Conservation (phyloP, 1,140 invertebrate genomes). For the Tetramorium parvispinum region DNA sequence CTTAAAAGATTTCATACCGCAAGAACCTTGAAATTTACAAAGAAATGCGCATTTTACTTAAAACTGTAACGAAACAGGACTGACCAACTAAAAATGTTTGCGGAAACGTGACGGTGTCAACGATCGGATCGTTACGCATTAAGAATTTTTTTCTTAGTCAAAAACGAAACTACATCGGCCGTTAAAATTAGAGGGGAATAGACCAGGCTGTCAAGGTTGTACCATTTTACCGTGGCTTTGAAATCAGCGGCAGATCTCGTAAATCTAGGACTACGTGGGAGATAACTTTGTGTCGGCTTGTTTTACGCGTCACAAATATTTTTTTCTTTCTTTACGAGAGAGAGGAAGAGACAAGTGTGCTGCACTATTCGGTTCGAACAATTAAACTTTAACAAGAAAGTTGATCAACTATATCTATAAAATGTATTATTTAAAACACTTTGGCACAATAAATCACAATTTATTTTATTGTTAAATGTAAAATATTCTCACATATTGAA, state of each 20-base stretch:
- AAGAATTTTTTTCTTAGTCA: slow-evolving; percentile 72
- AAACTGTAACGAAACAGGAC: slow-evolving; percentile 76
- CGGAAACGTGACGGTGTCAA: slow-evolving; percentile 72
- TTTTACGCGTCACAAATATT: slow-evolving; percentile 50
- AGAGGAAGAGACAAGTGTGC: neutral
- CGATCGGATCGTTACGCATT: slow-evolving; percentile 72
- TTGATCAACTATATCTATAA: neutral
- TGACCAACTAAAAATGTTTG: slow-evolving; percentile 73
- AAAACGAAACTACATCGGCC: slow-evolving; percentile 73
- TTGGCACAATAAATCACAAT: neutral
- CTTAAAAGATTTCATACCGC: slow-evolving; percentile 1
- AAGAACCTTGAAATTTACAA: slow-evolving; percentile 63
- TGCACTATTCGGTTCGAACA: neutral
- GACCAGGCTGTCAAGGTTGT: slow-evolving; percentile 57
- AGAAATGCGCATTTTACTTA: slow-evolving; percentile 22
- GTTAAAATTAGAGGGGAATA: slow-evolving; percentile 65
- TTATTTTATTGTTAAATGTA: neutral
- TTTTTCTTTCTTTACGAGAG: slow-evolving; percentile 3
- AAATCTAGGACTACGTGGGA: slow-evolving; percentile 75
- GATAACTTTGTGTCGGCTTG: slow-evolving; percentile 63
- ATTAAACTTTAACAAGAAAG: neutral
- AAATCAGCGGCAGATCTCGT: slow-evolving; percentile 77
- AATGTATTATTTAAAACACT: neutral
- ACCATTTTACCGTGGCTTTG: slow-evolving; percentile 71
- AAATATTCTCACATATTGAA: neutral